phyloP scores from a whole-genome alignment of 2,797 vertebrate genomes.

The Labroides dimidiatus region DNA sequence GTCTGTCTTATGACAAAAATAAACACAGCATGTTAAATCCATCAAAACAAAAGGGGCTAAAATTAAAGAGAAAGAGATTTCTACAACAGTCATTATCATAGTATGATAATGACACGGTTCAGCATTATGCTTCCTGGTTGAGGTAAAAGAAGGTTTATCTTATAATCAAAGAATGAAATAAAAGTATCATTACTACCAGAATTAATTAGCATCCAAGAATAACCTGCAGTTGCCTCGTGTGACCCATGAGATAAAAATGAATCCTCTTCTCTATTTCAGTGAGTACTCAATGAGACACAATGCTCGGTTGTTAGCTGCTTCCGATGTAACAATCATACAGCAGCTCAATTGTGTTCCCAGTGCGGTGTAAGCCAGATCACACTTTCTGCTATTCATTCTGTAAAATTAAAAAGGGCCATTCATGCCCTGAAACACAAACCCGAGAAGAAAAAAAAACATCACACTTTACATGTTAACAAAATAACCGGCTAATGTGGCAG shows the following conservation, averaged over 20 bases:
- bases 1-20: not conserved
- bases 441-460: constrained; percentile 17
- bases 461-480: too few species aligned
- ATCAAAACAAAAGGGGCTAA: constrained; percentile 26
- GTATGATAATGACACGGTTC: constrained; percentile 34
- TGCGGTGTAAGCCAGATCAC: constrained; percentile 53
- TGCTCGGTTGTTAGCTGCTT: constrained; percentile 56
- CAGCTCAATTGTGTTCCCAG: constrained; percentile 53
- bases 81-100: constrained; percentile 56
- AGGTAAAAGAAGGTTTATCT: not conserved
- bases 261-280: constrained; percentile 42
- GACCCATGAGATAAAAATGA: constrained; percentile 24
- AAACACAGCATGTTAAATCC: constrained; percentile 20
- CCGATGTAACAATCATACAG: constrained; percentile 49
- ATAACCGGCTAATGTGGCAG: not conserved
- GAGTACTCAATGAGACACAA: constrained; percentile 54
- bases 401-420: constrained; percentile 34
- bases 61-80: constrained; percentile 25
- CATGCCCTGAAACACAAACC: constrained; percentile 30
- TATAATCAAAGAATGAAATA: not conserved
- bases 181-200: not conserved
- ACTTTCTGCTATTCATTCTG: constrained; percentile 43
- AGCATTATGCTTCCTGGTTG: constrained; percentile 6
- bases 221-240: constrained; percentile 4
- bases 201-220: constrained; percentile 2